Evolutionary conservation across 2,113 vertebrate species (phyloP).

Genomic region (Chlorodrepanis virens): DNA sequence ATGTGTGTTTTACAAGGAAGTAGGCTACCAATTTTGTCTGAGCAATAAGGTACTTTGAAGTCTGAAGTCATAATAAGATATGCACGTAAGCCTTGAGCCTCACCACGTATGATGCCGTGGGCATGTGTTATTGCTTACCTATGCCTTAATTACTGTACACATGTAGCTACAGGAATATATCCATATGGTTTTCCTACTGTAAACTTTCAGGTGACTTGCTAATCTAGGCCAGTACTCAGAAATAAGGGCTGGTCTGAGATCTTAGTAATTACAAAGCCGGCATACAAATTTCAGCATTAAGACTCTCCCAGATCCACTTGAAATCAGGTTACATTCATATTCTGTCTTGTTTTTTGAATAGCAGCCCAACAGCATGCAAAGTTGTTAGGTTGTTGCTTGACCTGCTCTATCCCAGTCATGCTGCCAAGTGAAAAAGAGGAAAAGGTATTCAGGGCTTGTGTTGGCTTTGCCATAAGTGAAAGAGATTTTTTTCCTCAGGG

Average conservation of each 20-base stretch:
- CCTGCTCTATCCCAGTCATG: neutral
- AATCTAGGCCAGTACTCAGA: neutral
- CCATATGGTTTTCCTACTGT: slow-evolving; percentile 50
- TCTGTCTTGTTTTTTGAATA: neutral
- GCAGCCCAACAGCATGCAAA: neutral
- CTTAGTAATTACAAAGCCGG: neutral
- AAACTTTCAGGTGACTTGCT: slow-evolving; percentile 39
- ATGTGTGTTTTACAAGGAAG: slow-evolving; percentile 33
- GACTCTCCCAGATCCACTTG: neutral
- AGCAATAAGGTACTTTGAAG: slow-evolving; percentile 57
- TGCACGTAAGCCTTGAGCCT: slow-evolving; percentile 51
- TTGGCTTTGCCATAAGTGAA: neutral
- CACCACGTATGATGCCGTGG: slow-evolving; percentile 53
- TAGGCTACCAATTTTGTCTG: slow-evolving; percentile 59
- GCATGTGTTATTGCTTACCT: slow-evolving; percentile 52
- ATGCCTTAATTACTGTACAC: slow-evolving; percentile 29
- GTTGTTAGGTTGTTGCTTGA: neutral
- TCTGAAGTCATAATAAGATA: slow-evolving; percentile 48
- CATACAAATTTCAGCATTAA: neutral
- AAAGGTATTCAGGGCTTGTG: neutral
- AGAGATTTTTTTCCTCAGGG: accelerated
- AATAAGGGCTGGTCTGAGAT: neutral
- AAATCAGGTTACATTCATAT: neutral
- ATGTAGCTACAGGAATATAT: slow-evolving; percentile 58
- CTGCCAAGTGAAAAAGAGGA: neutral